Evolutionary conservation across 2,888 invertebrate species (phyloP), one percentile per base, ranked within the genome.

Genomic region (Polyommatus icarus): DNA sequence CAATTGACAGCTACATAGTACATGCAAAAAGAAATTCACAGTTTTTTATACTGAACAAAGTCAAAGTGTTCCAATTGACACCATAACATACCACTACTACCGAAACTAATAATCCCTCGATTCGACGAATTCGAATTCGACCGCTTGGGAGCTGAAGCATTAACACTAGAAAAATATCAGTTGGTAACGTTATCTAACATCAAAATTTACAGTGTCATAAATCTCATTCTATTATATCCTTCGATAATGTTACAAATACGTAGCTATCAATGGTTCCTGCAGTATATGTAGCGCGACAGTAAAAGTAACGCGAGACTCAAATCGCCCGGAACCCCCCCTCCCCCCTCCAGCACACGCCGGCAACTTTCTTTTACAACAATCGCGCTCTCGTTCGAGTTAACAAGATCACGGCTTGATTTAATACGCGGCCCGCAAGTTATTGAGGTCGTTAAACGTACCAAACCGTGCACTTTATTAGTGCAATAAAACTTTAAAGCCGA

Each of bases 291-390:
- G 59, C 61, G 61, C 67, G 29, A 67, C 67, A 67, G 67, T 32
- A 67, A 29, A 67, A 29, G 67, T 67, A 67, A 29, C 29, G 67
- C 29, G 61, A 59, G 20, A 24, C 67, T 29, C 67, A 67, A 67
- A 67, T 67, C 67, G 67, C 29, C 67, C 67, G 29, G 29, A 29
- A 15, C 15, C 29, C 67, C 67, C 32, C 54, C 4, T 15, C 67
- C 29, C 15, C 29, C 29, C 29, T 1, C 67, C 12, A 15, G 29
- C 67, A 29, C 61, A 4, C 29, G 67, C 29, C 29, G 67, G 29
- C 29, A 29, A 67, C 67, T 67, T 67, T 67, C 67, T 67, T 67
- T 67, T 32, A 67, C 29, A 67, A 67, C 29, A 67, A 29, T 67
- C 61, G 61, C 24, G 29, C 67, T 67, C 29, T 67, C 29, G 67